These are phyloP conservation scores for Pycnomerus fuliginosus DNA, from an alignment of 2,888 invertebrate genomes.

Conservation along the genomic window DNA sequence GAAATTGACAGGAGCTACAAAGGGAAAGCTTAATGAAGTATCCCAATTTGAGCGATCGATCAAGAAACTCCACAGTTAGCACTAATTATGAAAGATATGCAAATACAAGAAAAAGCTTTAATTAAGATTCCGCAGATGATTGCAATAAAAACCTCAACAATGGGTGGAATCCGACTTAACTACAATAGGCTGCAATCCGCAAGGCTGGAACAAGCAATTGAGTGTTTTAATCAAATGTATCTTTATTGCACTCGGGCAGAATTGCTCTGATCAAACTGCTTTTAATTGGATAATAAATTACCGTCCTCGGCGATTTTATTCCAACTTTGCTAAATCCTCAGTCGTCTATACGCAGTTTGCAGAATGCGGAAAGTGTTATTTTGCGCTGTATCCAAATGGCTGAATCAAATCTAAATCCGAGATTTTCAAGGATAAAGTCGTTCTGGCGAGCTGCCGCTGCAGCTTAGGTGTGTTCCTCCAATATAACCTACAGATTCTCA, in stretches of 20 bases:
- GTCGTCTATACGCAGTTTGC: conserved; percentile 12
- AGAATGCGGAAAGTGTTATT: conserved; percentile 26
- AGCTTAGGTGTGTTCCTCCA: conserved; percentile 27
- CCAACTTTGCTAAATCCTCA: conserved; percentile 7
- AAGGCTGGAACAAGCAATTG: no score
- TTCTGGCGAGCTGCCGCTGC: conserved; percentile 27
- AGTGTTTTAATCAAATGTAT: no score
- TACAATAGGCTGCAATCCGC: conserved; percentile 16
- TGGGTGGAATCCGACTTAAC: conserved; percentile 17
- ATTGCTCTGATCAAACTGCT: no score
- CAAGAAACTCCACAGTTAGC: conserved; percentile 6
- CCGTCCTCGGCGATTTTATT: conserved; percentile 17
- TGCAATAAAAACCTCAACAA: conserved; percentile 30
- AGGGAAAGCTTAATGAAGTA: no score
- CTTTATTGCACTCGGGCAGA: no score
- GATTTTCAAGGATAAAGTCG: conserved; percentile 32
- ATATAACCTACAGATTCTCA: conserved; percentile 27
- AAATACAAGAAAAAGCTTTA: conserved; percentile 26
- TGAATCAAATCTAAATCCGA: conserved; percentile 33
- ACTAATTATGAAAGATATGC: conserved; percentile 25
- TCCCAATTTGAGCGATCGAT: no score
- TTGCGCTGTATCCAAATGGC: conserved; percentile 25
- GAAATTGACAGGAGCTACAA: no score
- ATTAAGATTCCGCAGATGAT: conserved; percentile 28
- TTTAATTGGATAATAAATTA: no score